Percentiles rank a stretch among this genome's conserved stretches.
Evolutionary conservation across 1,140 invertebrate genomes (phyloP).

Genomic region (Nasonia vitripennis): DNA sequence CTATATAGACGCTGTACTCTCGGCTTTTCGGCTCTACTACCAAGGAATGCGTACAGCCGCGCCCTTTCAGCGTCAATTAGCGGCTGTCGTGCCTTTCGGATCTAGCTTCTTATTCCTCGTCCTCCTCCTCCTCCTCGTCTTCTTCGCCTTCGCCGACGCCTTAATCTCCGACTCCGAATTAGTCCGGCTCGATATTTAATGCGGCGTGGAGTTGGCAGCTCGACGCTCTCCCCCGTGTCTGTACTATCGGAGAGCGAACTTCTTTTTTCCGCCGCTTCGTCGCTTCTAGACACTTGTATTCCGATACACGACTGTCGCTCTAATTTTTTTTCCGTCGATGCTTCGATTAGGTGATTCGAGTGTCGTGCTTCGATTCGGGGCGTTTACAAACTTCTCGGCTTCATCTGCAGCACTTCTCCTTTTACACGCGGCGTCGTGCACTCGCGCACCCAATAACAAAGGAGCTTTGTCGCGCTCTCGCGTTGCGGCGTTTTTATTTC

Average conservation of each 20-base stretch:
- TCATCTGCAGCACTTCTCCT: neutral
- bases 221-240: neutral
- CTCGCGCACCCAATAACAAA: neutral
- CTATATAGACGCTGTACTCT: neutral
- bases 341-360: too few relatives aligned
- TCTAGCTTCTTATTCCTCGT: conserved; percentile 9
- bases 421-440: conserved; percentile 22
- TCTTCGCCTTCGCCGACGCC: conserved; percentile 20
- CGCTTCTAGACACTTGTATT: neutral
- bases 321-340: too few relatives aligned
- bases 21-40: conserved; percentile 24
- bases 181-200: conserved; percentile 23
- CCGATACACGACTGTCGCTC: too few relatives aligned
- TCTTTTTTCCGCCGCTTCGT: neutral
- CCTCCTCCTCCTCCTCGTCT: conserved; percentile 25
- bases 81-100: neutral
- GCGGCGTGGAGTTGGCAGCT: conserved; percentile 8
- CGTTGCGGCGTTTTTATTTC: too few relatives aligned
- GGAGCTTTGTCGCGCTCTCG: neutral
- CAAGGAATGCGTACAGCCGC: neutral
- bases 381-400: conserved; percentile 12
- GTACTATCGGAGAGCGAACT: neutral
- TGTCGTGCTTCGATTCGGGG: neutral
- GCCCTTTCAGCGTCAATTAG: conserved; percentile 43
- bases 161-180: conserved; percentile 31